Evolutionary conservation across 1,140 invertebrate species (phyloP), one percentile per base, ranked within the genome.

Genomic region (Drosophila novamexicana): DNA sequence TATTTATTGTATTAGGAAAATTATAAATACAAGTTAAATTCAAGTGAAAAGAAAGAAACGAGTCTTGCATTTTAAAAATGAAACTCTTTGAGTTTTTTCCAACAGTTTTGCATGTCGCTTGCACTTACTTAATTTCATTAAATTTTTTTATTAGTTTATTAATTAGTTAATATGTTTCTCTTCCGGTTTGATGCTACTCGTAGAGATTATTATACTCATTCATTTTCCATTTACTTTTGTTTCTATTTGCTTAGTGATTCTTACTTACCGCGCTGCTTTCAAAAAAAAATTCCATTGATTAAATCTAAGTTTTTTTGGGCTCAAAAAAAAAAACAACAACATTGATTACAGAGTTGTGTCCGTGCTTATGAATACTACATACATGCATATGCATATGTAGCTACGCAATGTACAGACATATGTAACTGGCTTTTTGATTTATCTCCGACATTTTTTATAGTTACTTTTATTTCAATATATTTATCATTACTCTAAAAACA

Each of bases 41-140:
- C 22, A 29, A 29, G 22, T 32, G 50, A 69, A 47, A 10, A 59
- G 36, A 65, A 65, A n/a, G 39, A 32, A 73, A 34, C 16, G 44
- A 54, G 64, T 54, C 61, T 70, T 67, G 76, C 76, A 76, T 79
- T 79, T 79, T 76, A 79, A 74, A 79, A 76, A 72, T 88, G 76
- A 77, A 86, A 86, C 83, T 86, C 83, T 88, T 88, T 73, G 83
- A 86, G 83, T 77, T 88, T 42, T 70, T 45, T 12, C 64, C 62
- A 75, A 71, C 74, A 77, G 69, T 64, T 62, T 62, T 40, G 71
- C 75, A 63, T 62, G 42, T 47, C 45, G 65, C 54, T 63, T 54
- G 57, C 36, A 8, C 76, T 73, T 74, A 65, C 29, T 42, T 42
- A 72, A 73, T 42, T 67, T 42, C 14, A 57, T 49, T 66, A 56